Evolutionary conservation across 2,888 invertebrate genomes (phyloP).

Genomic region (Harpalus rufipes): DNA sequence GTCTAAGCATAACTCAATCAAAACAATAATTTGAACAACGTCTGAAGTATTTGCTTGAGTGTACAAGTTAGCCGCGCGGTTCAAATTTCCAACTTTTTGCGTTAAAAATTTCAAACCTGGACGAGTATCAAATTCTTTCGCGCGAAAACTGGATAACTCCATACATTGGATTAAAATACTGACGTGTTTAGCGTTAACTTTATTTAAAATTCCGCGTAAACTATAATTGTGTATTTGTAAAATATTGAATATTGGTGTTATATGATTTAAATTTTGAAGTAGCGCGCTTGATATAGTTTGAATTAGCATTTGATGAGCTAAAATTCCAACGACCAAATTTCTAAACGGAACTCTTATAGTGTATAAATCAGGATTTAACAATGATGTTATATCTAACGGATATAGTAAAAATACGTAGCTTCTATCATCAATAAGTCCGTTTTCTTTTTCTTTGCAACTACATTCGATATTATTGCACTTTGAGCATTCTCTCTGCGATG

Average conservation of each 20-base stretch:
- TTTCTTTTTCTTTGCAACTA: slow-evolving; percentile 75
- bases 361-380: slow-evolving; percentile 87
- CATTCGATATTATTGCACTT: slow-evolving; percentile 75
- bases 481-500: slow-evolving; percentile 74
- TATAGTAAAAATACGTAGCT: slow-evolving; percentile 94
- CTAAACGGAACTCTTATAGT: slow-evolving; percentile 92
- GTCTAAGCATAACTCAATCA: slow-evolving; percentile 90
- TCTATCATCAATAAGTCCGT: slow-evolving; percentile 86
- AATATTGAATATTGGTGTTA: slow-evolving; percentile 76
- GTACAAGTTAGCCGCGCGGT: slow-evolving; percentile 93
- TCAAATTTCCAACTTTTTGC: slow-evolving; percentile 93
- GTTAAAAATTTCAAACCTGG: slow-evolving; percentile 96
- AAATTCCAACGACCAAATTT: slow-evolving; percentile 91
- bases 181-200: slow-evolving; percentile 81
- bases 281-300: slow-evolving; percentile 94
- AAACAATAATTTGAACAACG: slow-evolving; percentile 91
- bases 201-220: slow-evolving; percentile 74
- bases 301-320: slow-evolving; percentile 95
- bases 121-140: slow-evolving; percentile 92
- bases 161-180: slow-evolving; percentile 88
- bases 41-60: slow-evolving; percentile 95
- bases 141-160: slow-evolving; percentile 89
- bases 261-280: slow-evolving; percentile 81
- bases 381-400: slow-evolving; percentile 85
- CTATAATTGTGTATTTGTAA: slow-evolving; percentile 76